Percentiles rank a stretch among this genome's conserved stretches.
Evolutionary conservation across 1,140 invertebrate genomes (phyloP).

Genomic region (Propsilocerus akamusi): DNA sequence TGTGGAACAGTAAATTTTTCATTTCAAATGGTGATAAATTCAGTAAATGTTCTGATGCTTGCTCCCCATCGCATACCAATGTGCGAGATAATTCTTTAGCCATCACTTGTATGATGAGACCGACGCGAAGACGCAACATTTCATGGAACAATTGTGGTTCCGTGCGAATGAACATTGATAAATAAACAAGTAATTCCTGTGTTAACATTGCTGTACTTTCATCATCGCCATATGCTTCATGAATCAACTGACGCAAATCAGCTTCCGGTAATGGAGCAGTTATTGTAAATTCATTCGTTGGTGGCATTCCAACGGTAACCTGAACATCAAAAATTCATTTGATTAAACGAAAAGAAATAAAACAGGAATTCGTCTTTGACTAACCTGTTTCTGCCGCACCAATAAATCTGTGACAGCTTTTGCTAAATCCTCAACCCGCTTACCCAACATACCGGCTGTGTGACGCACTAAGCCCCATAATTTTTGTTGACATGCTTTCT

Average conservation of each 20-base stretch:
- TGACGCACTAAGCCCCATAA: constrained; percentile 95
- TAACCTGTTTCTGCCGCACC: constrained; percentile 90
- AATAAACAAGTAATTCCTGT: constrained; percentile 90
- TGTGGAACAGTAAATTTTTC: constrained; percentile 93
- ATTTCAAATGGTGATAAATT: constrained; percentile 96
- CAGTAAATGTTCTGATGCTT: constrained; percentile 87
- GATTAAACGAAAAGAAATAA: background rate
- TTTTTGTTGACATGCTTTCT: constrained; percentile 91
- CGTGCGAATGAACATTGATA: constrained; percentile 97
- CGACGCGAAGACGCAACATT: constrained; percentile 89
- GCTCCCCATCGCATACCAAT: constrained; percentile 75
- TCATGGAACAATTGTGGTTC: constrained; percentile 93
- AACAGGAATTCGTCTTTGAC: background rate
- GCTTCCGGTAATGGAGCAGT: constrained; percentile 84
- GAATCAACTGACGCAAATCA: constrained; percentile 80
- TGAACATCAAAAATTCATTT: constrained; percentile 14
- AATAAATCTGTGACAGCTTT: constrained; percentile 93
- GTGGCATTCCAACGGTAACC: constrained; percentile 79
- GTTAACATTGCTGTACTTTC: constrained; percentile 97
- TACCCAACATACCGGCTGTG: constrained; percentile 86
- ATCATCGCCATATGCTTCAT: constrained; percentile 88
- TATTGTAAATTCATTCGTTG: constrained; percentile 69
- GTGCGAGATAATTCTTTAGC: constrained; percentile 90
- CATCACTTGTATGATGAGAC: constrained; percentile 98
- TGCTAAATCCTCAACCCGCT: constrained; percentile 81